Conservation (phyloP, 2,888 invertebrate species). For the Drosophila rellima region DNA sequence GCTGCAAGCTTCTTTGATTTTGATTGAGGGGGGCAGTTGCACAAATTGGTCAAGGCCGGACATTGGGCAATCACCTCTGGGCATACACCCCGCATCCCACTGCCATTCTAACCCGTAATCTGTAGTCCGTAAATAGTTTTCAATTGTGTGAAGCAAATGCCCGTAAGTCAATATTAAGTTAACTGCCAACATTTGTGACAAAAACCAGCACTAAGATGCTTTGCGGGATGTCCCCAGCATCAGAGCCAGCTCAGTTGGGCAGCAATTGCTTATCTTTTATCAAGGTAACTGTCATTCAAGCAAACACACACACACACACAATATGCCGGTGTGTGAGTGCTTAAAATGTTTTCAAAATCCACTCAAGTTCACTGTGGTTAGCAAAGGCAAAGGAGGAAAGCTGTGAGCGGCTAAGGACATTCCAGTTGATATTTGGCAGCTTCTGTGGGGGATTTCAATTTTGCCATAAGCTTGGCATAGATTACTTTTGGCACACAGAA, state of each 20-base stretch:
- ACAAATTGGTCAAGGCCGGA: constrained; percentile 49
- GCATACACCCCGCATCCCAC: background rate
- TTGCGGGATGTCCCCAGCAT: constrained; percentile 47
- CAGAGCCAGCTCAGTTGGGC: constrained; percentile 36
- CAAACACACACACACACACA: constrained; percentile 15
- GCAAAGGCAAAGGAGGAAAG: constrained; percentile 9
- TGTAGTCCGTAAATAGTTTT: constrained; percentile 60
- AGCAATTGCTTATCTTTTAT: constrained; percentile 67
- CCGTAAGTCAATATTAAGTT: constrained; percentile 71
- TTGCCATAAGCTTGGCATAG: constrained; percentile 54
- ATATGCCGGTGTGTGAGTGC: constrained; percentile 36
- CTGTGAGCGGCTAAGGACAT: constrained; percentile 26
- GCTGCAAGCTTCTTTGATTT: constrained; percentile 15
- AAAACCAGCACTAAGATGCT: constrained; percentile 41
- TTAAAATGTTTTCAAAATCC: constrained; percentile 66
- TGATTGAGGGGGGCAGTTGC: background rate
- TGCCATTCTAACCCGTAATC: too few species aligned
- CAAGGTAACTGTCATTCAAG: constrained; percentile 56
- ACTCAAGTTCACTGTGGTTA: constrained; percentile 54
- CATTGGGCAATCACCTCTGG: constrained; percentile 22
- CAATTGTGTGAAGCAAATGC: constrained; percentile 58
- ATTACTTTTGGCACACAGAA: constrained; percentile 59
- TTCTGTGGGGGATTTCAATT: constrained; percentile 50
- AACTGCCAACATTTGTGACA: constrained; percentile 43
- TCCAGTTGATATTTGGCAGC: constrained; percentile 34